phyloP scores from a whole-genome alignment of 2,797 vertebrate species.

The Intellagama lesueurii region DNA sequence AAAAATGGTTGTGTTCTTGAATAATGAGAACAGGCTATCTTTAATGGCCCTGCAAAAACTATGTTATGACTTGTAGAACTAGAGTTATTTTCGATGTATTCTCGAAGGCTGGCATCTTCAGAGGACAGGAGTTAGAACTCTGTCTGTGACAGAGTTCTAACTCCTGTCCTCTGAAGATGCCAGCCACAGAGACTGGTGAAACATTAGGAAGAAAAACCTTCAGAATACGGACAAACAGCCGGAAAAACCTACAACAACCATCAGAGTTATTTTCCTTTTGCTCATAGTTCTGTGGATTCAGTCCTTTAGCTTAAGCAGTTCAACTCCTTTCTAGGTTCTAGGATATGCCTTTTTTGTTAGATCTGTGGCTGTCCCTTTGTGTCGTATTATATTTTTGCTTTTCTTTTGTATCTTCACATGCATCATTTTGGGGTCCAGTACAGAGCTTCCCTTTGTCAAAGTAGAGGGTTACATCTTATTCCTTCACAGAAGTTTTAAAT shows the following conservation, averaged over 20 bases:
- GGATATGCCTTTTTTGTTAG: neutral
- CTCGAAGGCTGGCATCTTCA: no score
- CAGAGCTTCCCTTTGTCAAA: neutral
- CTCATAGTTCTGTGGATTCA: neutral
- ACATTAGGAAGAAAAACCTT: no score
- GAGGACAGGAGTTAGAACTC: no score
- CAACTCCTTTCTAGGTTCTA: neutral
- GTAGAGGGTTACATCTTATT: neutral
- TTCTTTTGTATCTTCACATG: neutral
- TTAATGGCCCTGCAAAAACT: neutral
- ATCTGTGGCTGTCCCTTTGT: neutral
- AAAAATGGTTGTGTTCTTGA: neutral
- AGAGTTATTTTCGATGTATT: neutral
- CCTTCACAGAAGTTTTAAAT: neutral
- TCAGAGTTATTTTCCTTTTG: neutral
- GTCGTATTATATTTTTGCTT: neutral
- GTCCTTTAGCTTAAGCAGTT: neutral
- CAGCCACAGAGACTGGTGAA: no score
- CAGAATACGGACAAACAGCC: no score
- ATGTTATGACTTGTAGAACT: neutral
- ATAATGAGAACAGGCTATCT: neutral
- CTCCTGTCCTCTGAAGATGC: no score
- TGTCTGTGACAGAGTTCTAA: no score
- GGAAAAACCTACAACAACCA: no score
- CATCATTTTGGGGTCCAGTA: neutral